Evolutionary conservation across 1,140 invertebrate species (phyloP), one percentile per base, ranked within the genome.

Genomic region (Campoletis sonorensis): DNA sequence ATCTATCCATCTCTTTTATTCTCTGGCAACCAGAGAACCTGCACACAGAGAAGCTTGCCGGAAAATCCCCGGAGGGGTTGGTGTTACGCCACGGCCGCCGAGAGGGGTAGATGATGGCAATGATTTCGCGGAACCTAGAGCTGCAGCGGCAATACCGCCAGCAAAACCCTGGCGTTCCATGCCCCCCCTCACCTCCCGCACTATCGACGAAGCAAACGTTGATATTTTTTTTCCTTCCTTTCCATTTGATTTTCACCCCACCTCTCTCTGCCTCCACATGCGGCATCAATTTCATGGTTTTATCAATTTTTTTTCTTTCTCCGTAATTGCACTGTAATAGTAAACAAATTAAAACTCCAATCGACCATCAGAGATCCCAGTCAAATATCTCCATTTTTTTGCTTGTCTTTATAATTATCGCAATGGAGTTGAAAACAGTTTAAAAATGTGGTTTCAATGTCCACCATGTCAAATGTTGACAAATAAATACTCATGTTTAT

Each of bases 101-200:
- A 82, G 84, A 87, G 85, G 86, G 86, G 88, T 88, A 87, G 87
- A 88, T 88, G 87, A 88, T 85, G 87, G 86, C 87, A 86, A 88
- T 88, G 87, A 88, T 88, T 88, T 88, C 87, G 84, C 84, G 84
- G 33, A 70, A 37, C 61, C 61, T 70, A 64, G 75, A 71, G 61
- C 79, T 64, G 26, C 37, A 75, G 11, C 37, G 58, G 11, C 49
- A 58, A 40, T 21, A 54, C 51, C 67, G n/a, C 33, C 79, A 37
- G 68, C 79, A 71, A 67, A 23, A 23, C 37, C 64, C 16, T 45
- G 18, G 77, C 30, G 78, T 51, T 71, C 40, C 45, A 37, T 49
- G 64, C 13, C 45, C n/a, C n/a, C 13, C 49, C 21, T n/a, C n/a
- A n/a, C 33, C 70, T 79, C 61, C 67, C 21, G 7, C 33, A 51